These are phyloP conservation scores for Aplocera efformata DNA, from an alignment of 2,888 invertebrate genomes.

Conservation along the genomic window DNA sequence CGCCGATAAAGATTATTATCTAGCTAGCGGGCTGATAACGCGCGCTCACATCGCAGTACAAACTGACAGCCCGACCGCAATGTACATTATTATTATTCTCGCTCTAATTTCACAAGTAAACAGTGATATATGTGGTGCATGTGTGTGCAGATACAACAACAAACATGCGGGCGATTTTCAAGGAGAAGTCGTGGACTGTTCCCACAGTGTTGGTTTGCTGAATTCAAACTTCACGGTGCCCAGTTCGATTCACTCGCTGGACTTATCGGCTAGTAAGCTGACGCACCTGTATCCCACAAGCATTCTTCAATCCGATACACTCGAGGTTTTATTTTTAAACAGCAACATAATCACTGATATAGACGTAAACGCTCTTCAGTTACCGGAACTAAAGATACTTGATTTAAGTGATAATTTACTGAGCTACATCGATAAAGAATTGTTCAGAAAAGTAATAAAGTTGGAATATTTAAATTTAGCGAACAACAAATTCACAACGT, in stretches of 20 bases:
- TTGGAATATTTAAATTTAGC: constrained; percentile 66
- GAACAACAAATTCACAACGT: constrained; percentile 60
- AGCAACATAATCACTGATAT: constrained; percentile 54
- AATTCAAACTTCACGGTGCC: constrained; percentile 45
- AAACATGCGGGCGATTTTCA: constrained; percentile 41
- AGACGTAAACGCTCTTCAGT: constrained; percentile 40
- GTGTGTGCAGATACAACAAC: constrained; percentile 44
- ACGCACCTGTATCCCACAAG: constrained; percentile 36
- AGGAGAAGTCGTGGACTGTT: constrained; percentile 55
- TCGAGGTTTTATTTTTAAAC: constrained; percentile 49
- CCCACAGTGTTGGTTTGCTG: constrained; percentile 38
- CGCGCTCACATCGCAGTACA: constrained; percentile 23
- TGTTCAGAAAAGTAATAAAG: constrained; percentile 56
- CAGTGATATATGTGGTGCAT: constrained; percentile 52
- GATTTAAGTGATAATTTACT: constrained; percentile 66
- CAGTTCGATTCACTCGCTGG: constrained; percentile 43
- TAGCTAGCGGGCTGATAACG: constrained; percentile 27
- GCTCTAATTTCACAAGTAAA: constrained; percentile 35
- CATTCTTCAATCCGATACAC: constrained; percentile 44
- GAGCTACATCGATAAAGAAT: constrained; percentile 52
- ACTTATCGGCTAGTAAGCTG: constrained; percentile 60
- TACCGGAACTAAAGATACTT: constrained; percentile 55
- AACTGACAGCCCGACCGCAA: constrained; percentile 24
- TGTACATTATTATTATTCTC: constrained; percentile 35
- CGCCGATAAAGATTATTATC: constrained; percentile 48